A percentile compares a stretch with the other conserved stretches of the same genome.
These are phyloP conservation scores for Drosophila pseudotalamancana DNA, from an alignment of 2,888 invertebrate genomes.

Conservation along the genomic window DNA sequence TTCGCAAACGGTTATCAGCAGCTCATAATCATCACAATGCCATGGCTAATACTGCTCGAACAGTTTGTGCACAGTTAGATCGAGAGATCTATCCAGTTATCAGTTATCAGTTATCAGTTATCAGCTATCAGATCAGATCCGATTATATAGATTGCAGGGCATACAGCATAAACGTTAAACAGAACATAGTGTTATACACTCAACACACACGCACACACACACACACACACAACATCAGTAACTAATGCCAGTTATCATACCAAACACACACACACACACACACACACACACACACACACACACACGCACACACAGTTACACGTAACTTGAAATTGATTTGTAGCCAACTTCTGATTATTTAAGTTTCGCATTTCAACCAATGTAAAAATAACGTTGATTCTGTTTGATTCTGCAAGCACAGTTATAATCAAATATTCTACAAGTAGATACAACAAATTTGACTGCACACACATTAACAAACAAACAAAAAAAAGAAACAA, in stretches of 20 bases:
- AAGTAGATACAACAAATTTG: conserved; percentile 40
- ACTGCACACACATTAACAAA: conserved; percentile 33
- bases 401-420: conserved; percentile 46
- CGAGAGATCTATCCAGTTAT: neutral
- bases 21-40: conserved; percentile 75
- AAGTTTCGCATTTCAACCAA: conserved; percentile 26
- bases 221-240: conserved; percentile 1
- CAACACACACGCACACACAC: neutral
- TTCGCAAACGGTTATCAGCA: conserved; percentile 75
- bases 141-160: neutral
- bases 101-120: neutral
- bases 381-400: conserved; percentile 35
- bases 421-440: conserved; percentile 16
- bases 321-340: conserved; percentile 48
- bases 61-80: conserved; percentile 70
- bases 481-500: conserved; percentile 1
- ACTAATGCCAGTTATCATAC: too few species aligned
- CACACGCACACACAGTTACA: conserved; percentile 31
- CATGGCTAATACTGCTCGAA: conserved; percentile 73
- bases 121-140: neutral
- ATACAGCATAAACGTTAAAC: conserved; percentile 40
- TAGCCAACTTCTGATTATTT: conserved; percentile 48
- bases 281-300: conserved; percentile 38
- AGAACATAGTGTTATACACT: conserved; percentile 29
- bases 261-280: conserved; percentile 29